Conservation (phyloP, 2,113 vertebrate genomes). For the Clarias magur region DNA sequence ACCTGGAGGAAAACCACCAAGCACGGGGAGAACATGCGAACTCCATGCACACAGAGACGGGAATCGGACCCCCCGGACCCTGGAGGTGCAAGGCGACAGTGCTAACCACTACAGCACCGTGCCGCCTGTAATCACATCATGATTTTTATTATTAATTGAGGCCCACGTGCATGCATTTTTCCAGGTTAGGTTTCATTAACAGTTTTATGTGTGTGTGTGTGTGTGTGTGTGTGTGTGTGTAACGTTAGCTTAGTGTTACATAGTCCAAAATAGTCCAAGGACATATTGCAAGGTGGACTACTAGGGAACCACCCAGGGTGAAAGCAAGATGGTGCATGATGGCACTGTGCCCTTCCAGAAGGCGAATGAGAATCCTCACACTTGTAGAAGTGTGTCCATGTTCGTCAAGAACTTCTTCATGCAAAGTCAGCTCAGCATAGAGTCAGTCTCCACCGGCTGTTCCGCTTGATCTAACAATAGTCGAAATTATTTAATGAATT, state of each 20-base stretch:
- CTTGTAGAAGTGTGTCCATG: not conserved
- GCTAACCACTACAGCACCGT: no score
- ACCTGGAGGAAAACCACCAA: no score
- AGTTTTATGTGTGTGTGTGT: not conserved
- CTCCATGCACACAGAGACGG: no score
- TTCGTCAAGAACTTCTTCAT: not conserved
- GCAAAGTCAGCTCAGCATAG: not conserved
- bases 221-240: not conserved
- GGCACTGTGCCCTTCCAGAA: not conserved
- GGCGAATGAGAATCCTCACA: not conserved
- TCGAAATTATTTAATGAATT: not conserved
- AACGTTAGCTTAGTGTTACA: not conserved
- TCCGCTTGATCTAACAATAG: not conserved
- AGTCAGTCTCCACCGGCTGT: not conserved
- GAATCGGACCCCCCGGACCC: no score
- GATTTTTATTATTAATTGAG: not conserved
- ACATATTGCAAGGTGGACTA: conserved; percentile 2
- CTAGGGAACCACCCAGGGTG: conserved; percentile 5
- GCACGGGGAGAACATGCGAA: no score
- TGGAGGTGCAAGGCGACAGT: no score
- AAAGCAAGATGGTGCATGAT: not conserved
- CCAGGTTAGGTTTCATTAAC: not conserved
- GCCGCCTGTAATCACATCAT: no score
- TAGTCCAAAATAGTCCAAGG: conserved; percentile 6
- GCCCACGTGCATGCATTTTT: not conserved